Conservation (phyloP, 2,888 invertebrate genomes). For the Chrysolina americana region DNA sequence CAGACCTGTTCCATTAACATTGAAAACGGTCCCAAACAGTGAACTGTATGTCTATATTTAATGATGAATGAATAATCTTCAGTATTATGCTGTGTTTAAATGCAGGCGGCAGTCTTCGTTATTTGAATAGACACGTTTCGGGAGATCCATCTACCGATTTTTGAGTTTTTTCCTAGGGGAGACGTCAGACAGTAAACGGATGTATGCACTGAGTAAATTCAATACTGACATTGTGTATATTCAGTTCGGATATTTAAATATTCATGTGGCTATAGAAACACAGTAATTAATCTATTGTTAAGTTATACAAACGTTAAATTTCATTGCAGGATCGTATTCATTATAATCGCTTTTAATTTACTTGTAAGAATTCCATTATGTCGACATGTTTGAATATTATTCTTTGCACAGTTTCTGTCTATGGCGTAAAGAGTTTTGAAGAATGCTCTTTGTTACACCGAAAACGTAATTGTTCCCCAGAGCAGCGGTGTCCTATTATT, state of each 20-base stretch:
- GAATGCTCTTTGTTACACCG: conserved; percentile 28
- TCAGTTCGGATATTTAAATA: conserved; percentile 67
- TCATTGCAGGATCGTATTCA: conserved; percentile 69
- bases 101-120: conserved; percentile 35
- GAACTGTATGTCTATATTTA: conserved; percentile 30
- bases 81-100: conserved; percentile 42
- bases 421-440: conserved; percentile 16
- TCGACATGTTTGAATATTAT: conserved; percentile 43
- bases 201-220: conserved; percentile 64
- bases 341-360: conserved; percentile 70
- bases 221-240: conserved; percentile 68
- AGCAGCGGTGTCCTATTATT: conserved; percentile 52
- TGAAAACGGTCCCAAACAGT: conserved; percentile 14
- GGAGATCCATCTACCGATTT: conserved; percentile 56
- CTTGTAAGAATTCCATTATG: conserved; percentile 66
- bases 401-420: conserved; percentile 42
- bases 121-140: conserved; percentile 47
- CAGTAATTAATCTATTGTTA: conserved; percentile 71
- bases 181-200: conserved; percentile 55
- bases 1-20: not conserved
- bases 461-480: conserved; percentile 40
- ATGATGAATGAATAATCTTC: conserved; percentile 42
- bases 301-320: conserved; percentile 69
- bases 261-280: conserved; percentile 69
- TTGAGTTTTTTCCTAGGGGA: conserved; percentile 56